Conservation (phyloP, 2,888 invertebrate genomes). For the Tupiocoris notatus region DNA sequence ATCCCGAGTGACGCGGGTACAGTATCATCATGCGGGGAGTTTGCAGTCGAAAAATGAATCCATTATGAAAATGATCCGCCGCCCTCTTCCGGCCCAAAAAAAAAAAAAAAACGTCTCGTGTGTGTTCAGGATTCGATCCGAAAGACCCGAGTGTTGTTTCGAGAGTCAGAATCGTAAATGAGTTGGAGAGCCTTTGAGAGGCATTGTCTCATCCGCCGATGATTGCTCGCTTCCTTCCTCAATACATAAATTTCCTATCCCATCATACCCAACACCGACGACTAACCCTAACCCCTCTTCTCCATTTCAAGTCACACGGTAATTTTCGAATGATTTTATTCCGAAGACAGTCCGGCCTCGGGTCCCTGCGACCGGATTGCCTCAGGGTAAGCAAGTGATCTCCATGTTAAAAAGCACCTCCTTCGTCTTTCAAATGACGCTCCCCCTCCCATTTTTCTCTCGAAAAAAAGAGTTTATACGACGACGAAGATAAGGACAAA, state of each 20-base stretch:
- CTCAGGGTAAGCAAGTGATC: not conserved
- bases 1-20: too few relatives aligned
- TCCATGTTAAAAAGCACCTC: not conserved
- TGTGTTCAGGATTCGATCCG: not conserved
- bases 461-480: not conserved
- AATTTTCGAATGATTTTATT: not conserved
- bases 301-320: not conserved
- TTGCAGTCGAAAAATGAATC: not conserved
- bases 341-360: not conserved
- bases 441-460: not conserved
- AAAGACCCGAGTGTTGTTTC: too few relatives aligned
- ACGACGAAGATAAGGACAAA: not conserved
- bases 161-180: not conserved
- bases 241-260: not conserved
- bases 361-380: not conserved
- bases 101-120: not conserved
- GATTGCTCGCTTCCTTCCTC: not conserved
- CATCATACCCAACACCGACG: not conserved
- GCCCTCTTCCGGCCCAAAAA: not conserved
- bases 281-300: not conserved
- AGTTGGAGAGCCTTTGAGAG: not conserved
- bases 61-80: not conserved
- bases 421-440: not conserved
- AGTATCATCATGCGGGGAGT: not conserved
- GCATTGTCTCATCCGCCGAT: not conserved